Percentiles rank a stretch among this genome's conserved stretches.
These are phyloP conservation scores for Agrenia bidenticulata DNA, from an alignment of 2,888 invertebrate genomes.

Conservation along the genomic window DNA sequence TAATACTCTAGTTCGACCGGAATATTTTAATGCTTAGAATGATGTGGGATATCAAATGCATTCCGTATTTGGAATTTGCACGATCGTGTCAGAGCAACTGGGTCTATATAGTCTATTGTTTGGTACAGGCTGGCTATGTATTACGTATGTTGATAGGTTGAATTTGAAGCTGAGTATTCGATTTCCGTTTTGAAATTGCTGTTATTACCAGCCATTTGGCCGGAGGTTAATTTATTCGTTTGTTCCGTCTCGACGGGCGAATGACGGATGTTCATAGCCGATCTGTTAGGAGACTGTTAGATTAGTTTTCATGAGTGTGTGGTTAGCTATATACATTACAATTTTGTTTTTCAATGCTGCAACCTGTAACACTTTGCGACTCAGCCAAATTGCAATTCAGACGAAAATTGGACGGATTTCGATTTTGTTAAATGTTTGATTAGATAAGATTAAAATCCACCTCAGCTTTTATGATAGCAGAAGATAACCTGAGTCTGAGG, in stretches of 20 bases:
- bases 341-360: too few relatives aligned
- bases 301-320: too few relatives aligned
- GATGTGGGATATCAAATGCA: neutral
- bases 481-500: too few relatives aligned
- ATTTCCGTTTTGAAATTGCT: constrained; percentile 19
- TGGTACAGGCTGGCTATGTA: neutral
- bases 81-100: neutral
- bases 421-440: too few relatives aligned
- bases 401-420: too few relatives aligned
- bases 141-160: neutral
- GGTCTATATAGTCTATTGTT: neutral
- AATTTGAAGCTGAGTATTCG: neutral
- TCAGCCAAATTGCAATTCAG: too few relatives aligned
- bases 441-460: too few relatives aligned
- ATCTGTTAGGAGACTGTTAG: too few relatives aligned
- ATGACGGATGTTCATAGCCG: too few relatives aligned
- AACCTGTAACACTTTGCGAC: too few relatives aligned
- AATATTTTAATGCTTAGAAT: neutral
- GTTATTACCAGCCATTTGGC: neutral
- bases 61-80: constrained; percentile 13
- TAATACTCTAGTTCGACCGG: neutral
- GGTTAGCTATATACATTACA: too few relatives aligned
- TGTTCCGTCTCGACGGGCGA: neutral
- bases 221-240: neutral
- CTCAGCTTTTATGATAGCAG: too few relatives aligned